A percentile compares a stretch with the other conserved stretches of the same genome.
phyloP scores from a whole-genome alignment of 2,888 invertebrate species.

The Neuroscelio doddi region DNA sequence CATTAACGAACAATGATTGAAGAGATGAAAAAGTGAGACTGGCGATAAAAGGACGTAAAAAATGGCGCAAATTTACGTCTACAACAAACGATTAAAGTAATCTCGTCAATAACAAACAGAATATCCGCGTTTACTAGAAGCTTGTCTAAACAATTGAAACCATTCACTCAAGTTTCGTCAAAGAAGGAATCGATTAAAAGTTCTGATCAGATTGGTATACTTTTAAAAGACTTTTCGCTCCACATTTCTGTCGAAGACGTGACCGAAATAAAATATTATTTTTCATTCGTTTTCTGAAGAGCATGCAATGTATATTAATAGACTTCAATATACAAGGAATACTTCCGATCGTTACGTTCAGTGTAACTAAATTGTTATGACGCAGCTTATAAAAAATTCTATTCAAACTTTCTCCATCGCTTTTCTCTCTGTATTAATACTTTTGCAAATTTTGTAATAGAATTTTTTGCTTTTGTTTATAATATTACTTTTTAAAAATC shows the following conservation, averaged over 20 bases:
- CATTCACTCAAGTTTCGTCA: constrained; percentile 47
- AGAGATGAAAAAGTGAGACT: too few species aligned
- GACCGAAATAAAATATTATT: constrained; percentile 38
- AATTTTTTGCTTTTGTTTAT: too few species aligned
- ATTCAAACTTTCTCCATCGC: constrained; percentile 21
- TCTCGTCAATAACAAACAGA: too few species aligned
- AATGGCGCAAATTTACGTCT: too few species aligned
- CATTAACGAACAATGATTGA: background rate
- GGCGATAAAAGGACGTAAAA: too few species aligned
- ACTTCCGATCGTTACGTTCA: constrained; percentile 6
- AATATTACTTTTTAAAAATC: too few species aligned
- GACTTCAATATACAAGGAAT: constrained; percentile 30
- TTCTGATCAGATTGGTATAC: constrained; percentile 56
- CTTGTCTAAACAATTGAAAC: constrained; percentile 32
- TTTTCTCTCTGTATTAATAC: background rate
- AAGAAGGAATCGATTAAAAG: constrained; percentile 53
- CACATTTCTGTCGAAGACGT: constrained; percentile 46
- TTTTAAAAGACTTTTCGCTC: constrained; percentile 51
- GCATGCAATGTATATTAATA: constrained; percentile 43
- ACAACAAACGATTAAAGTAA: too few species aligned
- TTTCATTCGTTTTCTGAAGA: constrained; percentile 28
- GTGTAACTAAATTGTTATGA: constrained; percentile 29
- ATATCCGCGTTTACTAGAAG: constrained; percentile 6
- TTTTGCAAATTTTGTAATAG: too few species aligned
- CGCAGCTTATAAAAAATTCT: constrained; percentile 20